A percentile compares a stretch with the other conserved stretches of the same genome.
Conservation (phyloP, 2,797 vertebrate species). For the Chrosomus eos region DNA sequence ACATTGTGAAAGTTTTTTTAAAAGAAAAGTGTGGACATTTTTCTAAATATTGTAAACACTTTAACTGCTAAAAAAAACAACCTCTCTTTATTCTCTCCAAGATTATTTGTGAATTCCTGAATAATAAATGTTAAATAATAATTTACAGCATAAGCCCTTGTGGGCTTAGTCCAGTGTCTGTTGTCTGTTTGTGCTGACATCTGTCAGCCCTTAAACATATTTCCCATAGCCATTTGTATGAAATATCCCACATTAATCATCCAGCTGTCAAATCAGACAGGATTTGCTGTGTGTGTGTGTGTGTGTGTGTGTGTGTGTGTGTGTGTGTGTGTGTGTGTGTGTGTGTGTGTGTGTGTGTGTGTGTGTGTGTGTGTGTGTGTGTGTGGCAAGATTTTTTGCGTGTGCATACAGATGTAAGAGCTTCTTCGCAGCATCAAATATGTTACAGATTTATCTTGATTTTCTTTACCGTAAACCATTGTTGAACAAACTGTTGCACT, state of each 20-base stretch:
- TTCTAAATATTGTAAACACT: too few relatives aligned
- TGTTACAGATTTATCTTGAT: background rate
- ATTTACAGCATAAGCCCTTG: conserved; percentile 30
- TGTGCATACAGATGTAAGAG: background rate
- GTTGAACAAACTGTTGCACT: background rate
- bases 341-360: background rate
- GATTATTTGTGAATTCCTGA: background rate
- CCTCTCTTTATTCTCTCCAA: too few relatives aligned
- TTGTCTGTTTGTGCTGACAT: conserved; percentile 49
- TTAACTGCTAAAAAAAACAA: background rate
- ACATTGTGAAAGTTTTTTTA: background rate
- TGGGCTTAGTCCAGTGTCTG: conserved; percentile 23
- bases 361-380: background rate
- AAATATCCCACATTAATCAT: conserved; percentile 45
- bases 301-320: too few relatives aligned
- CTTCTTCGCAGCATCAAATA: background rate
- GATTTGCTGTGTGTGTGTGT: conserved; percentile 52
- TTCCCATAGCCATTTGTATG: conserved; percentile 47
- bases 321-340: background rate
- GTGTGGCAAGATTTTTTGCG: conserved; percentile 29
- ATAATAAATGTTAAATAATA: background rate
- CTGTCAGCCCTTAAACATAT: conserved; percentile 55
- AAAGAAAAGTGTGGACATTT: background rate
- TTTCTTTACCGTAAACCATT: conserved; percentile 4
- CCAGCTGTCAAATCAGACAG: conserved; percentile 51